These are phyloP conservation scores for Bellardia bayeri DNA, from an alignment of 2,888 invertebrate genomes.

Conservation along the genomic window DNA sequence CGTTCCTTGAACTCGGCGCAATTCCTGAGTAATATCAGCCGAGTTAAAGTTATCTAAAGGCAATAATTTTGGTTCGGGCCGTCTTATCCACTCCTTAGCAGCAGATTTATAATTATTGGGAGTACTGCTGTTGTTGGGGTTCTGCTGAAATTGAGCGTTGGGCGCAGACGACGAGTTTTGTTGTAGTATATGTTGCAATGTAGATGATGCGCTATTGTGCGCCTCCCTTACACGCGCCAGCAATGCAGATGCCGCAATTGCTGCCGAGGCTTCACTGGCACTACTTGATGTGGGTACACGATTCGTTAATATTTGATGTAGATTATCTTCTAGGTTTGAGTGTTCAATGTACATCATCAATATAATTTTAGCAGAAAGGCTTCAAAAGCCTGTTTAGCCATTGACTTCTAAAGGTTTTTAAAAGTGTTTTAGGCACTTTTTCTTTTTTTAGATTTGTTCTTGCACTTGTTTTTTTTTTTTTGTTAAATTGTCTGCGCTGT, in stretches of 20 bases:
- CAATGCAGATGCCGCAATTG: constrained; percentile 70
- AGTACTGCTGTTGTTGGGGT: constrained; percentile 44
- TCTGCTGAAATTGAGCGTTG: constrained; percentile 1
- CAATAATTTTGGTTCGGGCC: constrained; percentile 64
- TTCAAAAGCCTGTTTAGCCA: constrained; percentile 64
- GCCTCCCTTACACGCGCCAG: constrained; percentile 74
- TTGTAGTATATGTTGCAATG: constrained; percentile 61
- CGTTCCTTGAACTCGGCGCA: neutral
- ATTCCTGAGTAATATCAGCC: constrained; percentile 1
- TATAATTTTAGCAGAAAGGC: constrained; percentile 55
- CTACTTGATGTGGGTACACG: constrained; percentile 70
- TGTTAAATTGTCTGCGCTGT: constrained; percentile 46
- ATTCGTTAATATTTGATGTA: constrained; percentile 74
- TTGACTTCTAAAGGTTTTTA: constrained; percentile 45
- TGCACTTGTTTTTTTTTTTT: constrained; percentile 17
- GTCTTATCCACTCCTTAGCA: constrained; percentile 43
- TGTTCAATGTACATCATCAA: constrained; percentile 78
- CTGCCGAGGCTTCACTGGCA: constrained; percentile 71
- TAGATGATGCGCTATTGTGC: constrained; percentile 63
- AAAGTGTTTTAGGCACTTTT: constrained; percentile 39
- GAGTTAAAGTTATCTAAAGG: constrained; percentile 47
- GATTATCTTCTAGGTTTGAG: constrained; percentile 74
- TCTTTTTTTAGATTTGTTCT: neutral
- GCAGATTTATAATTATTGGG: constrained; percentile 37
- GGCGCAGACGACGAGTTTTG: constrained; percentile 44